These are phyloP conservation scores for Eucidaris tribuloides DNA, from an alignment of 35 echinoderm and acorn worm species.

Conservation along the genomic window DNA sequence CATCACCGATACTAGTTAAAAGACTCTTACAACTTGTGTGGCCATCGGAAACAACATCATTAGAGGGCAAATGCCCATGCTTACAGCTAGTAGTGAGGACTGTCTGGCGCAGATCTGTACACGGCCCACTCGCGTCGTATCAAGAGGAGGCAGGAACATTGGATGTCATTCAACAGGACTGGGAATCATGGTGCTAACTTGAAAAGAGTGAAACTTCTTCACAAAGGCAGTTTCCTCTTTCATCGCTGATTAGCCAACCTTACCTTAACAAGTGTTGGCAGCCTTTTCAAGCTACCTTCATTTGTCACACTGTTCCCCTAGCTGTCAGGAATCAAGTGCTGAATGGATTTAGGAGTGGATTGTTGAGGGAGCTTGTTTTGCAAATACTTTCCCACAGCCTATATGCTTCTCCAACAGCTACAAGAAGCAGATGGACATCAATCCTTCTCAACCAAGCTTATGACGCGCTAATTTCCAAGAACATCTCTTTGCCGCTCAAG, in stretches of 20 bases:
- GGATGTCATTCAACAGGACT: neutral
- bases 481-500: neutral
- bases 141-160: neutral
- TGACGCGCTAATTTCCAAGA: neutral
- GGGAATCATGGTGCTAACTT: neutral
- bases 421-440: neutral
- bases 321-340: neutral
- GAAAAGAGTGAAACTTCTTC: neutral
- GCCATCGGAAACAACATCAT: neutral
- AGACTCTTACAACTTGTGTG: slow-evolving; percentile 2
- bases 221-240: neutral
- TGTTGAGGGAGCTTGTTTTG: slow-evolving; percentile 31
- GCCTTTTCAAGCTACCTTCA: neutral
- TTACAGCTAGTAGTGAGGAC: neutral
- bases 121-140: neutral
- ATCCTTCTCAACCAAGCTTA: neutral
- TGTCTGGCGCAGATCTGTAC: neutral
- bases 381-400: neutral
- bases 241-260: neutral
- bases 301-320: neutral
- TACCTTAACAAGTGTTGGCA: neutral
- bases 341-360: neutral
- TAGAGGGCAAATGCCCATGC: neutral
- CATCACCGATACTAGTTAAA: neutral
- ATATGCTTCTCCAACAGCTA: slow-evolving; percentile 3